Conservation (phyloP, 1,140 invertebrate species). For the Nebria ingens region DNA sequence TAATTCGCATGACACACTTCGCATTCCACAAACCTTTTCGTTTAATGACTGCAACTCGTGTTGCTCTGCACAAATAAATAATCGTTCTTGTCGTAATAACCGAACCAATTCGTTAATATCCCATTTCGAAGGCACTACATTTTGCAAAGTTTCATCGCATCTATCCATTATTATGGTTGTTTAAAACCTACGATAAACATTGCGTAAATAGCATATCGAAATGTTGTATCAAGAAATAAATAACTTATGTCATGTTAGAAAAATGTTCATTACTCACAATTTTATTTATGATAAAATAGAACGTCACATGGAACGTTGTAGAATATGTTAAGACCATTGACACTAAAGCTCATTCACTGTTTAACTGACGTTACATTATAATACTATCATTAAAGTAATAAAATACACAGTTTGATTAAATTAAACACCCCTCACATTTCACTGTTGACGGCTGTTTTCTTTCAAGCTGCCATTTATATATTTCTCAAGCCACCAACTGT, state of each 20-base stretch:
- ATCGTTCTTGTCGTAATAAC: constrained; percentile 58
- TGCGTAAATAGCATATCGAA: not conserved
- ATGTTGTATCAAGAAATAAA: not conserved
- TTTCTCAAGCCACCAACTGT: not conserved
- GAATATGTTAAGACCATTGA: not conserved
- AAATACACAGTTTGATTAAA: not conserved
- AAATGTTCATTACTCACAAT: constrained; percentile 3
- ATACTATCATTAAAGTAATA: not conserved
- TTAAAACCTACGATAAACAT: not conserved
- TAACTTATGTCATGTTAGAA: constrained; percentile 3
- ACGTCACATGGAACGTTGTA: not conserved
- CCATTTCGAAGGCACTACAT: constrained; percentile 22
- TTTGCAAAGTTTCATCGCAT: constrained; percentile 8
- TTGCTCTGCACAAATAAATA: constrained; percentile 62
- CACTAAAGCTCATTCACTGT: not conserved
- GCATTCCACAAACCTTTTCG: constrained; percentile 45
- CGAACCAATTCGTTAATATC: constrained; percentile 59
- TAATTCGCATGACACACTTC: not conserved
- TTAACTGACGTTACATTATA: not conserved
- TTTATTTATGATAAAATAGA: not conserved
- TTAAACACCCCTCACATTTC: constrained; percentile 2
- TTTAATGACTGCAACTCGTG: constrained; percentile 60
- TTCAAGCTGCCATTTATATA: not conserved
- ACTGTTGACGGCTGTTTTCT: not conserved
- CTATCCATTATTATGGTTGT: not conserved